Evolutionary conservation across 2,888 invertebrate species (phyloP), one percentile per base, ranked within the genome.

Genomic region (Muschampia plurimacula): DNA sequence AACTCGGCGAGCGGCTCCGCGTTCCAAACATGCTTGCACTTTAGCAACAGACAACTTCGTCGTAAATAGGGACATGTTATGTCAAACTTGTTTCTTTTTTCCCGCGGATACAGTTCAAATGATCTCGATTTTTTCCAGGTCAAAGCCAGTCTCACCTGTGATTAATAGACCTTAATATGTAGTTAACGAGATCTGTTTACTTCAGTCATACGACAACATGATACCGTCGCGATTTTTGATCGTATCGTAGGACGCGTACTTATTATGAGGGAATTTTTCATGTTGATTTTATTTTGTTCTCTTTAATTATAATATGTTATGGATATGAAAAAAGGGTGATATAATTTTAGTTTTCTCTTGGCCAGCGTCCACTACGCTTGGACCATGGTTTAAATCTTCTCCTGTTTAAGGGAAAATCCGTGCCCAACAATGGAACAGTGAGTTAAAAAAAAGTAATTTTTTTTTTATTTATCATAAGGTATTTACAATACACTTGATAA

Each of bases 1-100:
- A 52, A 52, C 52, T 8, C 15, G 52, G 52, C 55, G n/a, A 49
- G 49, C 49, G 55, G 55, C 55, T 55, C 84, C 86, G 86, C 88
- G 83, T 89, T 87, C 89, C 86, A 63, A 77, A 80, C 87, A 86
- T 87, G 84, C 80, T 82, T 84, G 68, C 59, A 49, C 62, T 69
- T 60, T 62, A 68, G 62, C 62, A 49, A 36, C 68, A 46, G 46
- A 32, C 60, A 49, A 59, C 65, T 44, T 64, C 39, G 59, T 15
- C 28, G 59, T 13, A n/a, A 66, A 60, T 36, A 46, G 59, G 36
- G 12, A 71, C 60, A 62, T 22, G 60, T 66, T 59, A 59, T 44
- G 28, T 72, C 62, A 39, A 67, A 66, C 41, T 52, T 65, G 66
- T 71, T 60, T 22, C 41, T 22, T 71, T 59, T 66, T 62, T 22